Evolutionary conservation across 2,113 vertebrate species (phyloP), one percentile per base, ranked within the genome.

Genomic region (Sarotherodon lohbergeri): DNA sequence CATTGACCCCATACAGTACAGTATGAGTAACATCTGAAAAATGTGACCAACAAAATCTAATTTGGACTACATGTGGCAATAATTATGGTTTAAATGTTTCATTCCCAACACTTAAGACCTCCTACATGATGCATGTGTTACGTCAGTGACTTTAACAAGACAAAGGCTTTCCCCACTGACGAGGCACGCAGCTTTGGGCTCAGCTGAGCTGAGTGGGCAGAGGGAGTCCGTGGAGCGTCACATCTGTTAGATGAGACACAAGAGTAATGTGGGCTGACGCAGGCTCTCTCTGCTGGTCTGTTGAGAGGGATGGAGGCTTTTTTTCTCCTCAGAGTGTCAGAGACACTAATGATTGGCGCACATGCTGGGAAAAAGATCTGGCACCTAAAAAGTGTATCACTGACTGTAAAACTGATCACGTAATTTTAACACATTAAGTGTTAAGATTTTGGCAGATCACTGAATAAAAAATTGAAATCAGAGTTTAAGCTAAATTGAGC

Each of bases 191-290:
- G 92, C 71, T 59, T 63, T 82, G 52, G 79, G 41, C 79, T 81
- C 87, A 66, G 80, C 86, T 9, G 66, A 63, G 88, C 87, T 50
- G 91, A 84, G 92, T 93, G 95, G 86, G 94, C 50, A 79, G 90
- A 88, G 83, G 56, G 88, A 90, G 59, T 82, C 84, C 76, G 89
- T 81, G 85, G 32, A 86, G 90, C 24, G 61, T 92, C 93, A 91
- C 89, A 86, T 90, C 90, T 91, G 92, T 85, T 90, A 88, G 50
- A 88, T 90, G 90, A 92, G 85, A 92, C 85, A 81, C n/a, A 6
- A 81, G 78, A 88, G 81, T 2, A 39, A 87, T 82, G 17, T 7
- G 41, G 19, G 76, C 79, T 95, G 93, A 94, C 86, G 91, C 79
- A 90, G 78, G 78, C 76, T 56, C 54, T 76, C 41, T 86, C 82